Base-by-base conservation (phyloP, 2,113 vertebrate species). In the Hiodon tergisus region DNA sequence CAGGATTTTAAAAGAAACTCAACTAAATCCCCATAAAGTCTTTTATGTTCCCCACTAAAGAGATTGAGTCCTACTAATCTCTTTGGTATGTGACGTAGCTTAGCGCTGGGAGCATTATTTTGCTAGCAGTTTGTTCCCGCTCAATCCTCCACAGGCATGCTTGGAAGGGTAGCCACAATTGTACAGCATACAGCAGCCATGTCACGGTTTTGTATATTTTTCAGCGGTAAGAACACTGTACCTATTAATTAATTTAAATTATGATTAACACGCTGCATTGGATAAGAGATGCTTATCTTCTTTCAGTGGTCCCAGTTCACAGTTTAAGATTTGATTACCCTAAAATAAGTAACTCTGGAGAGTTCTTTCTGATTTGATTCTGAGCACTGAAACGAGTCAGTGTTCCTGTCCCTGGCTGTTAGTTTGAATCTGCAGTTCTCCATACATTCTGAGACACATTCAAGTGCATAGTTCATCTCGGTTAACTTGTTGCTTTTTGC, bases 61-160 rank as follows among this genome's bases (percentile, higher is more conserved):
- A 88, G 84, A 83, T 81, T 73, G 67, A 86, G 85, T 84, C 85
- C 85, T 83, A 88, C 88, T 90, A 86, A 88, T 88, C 85, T 88
- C 59, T 74, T 81, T 63, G 78, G 78, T 85, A 84, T 85, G 83
- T 84, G 82, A 88, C 81, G 81, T 82, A 87, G 85, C 87, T 87
- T 87, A 87, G 83, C 85, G 86, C 86, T 88, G 82, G 84, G 87
- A 31, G 85, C 82, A 85, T 87, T 87, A 87, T 86, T 86, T 82
- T 87, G 83, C 71, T 85, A 60, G 58, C 53, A 81, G 80, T 82
- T 82, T 60, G 81, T 80, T 83, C 79, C 79, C 48, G 67, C 85
- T 79, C 72, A 73, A 67, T 74, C 78, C 79, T 71, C 72, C 76
- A 76, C 71, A 78, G 65, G 65, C 7, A 2, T 31, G 31, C 31